Conservation (phyloP, 2,888 invertebrate species). For the Adineta ricciae region DNA sequence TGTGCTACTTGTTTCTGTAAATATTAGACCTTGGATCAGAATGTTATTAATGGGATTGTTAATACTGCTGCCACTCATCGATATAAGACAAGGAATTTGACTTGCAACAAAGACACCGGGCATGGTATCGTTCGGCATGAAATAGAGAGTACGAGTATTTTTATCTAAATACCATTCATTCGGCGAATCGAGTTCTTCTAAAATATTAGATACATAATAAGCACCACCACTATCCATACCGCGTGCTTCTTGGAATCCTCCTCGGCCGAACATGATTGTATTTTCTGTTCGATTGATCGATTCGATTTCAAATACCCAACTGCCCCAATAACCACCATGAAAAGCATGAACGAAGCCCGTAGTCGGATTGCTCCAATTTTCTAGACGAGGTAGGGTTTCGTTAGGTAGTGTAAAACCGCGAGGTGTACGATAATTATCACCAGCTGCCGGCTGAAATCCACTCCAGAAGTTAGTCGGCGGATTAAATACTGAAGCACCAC, state of each 20-base stretch:
- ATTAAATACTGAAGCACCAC: not conserved
- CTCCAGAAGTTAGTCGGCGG: not conserved
- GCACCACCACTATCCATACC: not conserved
- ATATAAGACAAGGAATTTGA: not conserved
- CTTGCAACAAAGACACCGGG: not conserved
- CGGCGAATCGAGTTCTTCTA: not conserved
- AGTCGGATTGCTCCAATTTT: not conserved
- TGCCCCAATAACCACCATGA: slow-evolving; percentile 1
- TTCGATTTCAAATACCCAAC: slow-evolving; percentile 2
- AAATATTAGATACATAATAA: not conserved
- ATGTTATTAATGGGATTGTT: not conserved
- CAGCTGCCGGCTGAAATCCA: not conserved
- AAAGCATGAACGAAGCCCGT: not conserved
- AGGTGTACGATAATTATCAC: not conserved
- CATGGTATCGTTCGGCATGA: slow-evolving; percentile 1
- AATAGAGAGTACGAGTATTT: slow-evolving; percentile 3
- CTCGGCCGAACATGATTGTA: not conserved
- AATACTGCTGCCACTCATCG: not conserved
- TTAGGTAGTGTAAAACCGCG: not conserved
- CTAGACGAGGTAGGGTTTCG: not conserved
- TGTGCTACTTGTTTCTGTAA: not conserved
- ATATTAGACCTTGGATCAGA: not conserved
- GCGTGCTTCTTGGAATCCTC: slow-evolving; percentile 1
- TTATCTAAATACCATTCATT: not conserved
- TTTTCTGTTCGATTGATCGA: not conserved